Evolutionary conservation across 2,797 vertebrate species (phyloP).

Genomic region (Varecia variegata): DNA sequence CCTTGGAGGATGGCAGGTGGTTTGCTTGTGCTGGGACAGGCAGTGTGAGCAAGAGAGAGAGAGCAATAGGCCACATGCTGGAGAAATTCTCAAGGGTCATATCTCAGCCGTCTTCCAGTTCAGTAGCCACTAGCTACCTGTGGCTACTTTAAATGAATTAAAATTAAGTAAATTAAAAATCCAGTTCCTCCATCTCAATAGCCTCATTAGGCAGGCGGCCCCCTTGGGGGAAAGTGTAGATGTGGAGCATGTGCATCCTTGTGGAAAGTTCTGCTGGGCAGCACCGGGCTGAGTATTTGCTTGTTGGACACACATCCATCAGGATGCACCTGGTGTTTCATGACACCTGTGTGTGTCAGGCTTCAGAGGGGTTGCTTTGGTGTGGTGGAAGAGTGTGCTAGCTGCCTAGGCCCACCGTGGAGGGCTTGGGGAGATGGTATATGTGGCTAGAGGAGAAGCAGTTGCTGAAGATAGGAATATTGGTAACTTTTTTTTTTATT

Average conservation of each 20-base stretch:
- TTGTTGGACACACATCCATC: not conserved
- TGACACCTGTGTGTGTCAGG: not conserved
- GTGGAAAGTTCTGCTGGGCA: not conserved
- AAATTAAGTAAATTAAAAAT: not conserved
- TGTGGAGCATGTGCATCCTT: fast-evolving
- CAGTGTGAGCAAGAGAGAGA: not conserved
- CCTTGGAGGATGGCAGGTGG: not conserved
- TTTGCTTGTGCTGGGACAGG: not conserved
- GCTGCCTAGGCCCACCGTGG: not conserved
- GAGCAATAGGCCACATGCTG: not conserved
- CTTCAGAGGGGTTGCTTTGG: not conserved
- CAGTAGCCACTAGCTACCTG: not conserved
- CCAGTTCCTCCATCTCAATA: not conserved
- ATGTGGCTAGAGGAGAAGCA: not conserved
- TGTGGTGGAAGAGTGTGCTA: not conserved
- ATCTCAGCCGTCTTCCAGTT: not conserved
- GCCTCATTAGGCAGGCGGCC: not conserved
- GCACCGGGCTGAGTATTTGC: not conserved
- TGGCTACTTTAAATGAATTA: not conserved
- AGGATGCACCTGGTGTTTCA: not conserved
- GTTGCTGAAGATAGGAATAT: not conserved
- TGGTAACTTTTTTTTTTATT: not conserved
- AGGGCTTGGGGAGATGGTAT: fast-evolving
- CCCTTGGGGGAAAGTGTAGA: not conserved
- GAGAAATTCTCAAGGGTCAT: not conserved